Evolutionary conservation across 2,797 vertebrate genomes (phyloP).

Genomic region (Bradypodion ventrale): DNA sequence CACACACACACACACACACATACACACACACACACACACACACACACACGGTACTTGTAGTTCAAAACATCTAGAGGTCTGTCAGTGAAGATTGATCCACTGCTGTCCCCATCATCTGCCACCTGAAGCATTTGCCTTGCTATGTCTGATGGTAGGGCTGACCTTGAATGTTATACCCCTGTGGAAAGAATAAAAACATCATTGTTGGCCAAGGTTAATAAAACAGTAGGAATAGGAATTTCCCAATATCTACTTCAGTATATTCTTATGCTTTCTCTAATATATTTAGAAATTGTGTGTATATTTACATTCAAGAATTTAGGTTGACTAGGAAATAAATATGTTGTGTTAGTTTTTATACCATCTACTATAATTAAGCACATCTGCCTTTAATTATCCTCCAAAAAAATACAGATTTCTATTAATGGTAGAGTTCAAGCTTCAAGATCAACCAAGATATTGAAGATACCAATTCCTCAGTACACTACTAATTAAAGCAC

Average conservation of each 20-base stretch:
- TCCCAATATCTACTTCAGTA: not conserved
- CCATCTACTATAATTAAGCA: slow-evolving; percentile 17
- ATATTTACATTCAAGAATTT: slow-evolving; percentile 1
- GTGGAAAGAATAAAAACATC: not conserved
- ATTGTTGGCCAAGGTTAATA: not conserved
- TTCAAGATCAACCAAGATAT: slow-evolving; percentile 12
- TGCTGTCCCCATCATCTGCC: not conserved
- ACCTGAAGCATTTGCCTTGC: not conserved
- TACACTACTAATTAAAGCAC: not conserved
- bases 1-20: not conserved
- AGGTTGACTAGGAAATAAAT: slow-evolving; percentile 23
- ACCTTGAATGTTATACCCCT: not conserved
- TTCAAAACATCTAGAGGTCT: not conserved
- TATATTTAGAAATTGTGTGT: not conserved
- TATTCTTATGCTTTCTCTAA: not conserved
- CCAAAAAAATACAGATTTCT: not conserved
- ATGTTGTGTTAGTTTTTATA: not conserved
- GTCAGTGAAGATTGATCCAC: not conserved
- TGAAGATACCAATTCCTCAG: not conserved
- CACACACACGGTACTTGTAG: not conserved
- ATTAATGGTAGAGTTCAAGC: slow-evolving; percentile 16
- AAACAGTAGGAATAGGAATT: not conserved
- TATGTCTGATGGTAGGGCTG: not conserved
- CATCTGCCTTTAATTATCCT: slow-evolving; percentile 21
- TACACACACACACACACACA: not conserved